These are phyloP conservation scores for Aphelinus atriplicis DNA, from an alignment of 1,140 invertebrate genomes.

Conservation along the genomic window DNA sequence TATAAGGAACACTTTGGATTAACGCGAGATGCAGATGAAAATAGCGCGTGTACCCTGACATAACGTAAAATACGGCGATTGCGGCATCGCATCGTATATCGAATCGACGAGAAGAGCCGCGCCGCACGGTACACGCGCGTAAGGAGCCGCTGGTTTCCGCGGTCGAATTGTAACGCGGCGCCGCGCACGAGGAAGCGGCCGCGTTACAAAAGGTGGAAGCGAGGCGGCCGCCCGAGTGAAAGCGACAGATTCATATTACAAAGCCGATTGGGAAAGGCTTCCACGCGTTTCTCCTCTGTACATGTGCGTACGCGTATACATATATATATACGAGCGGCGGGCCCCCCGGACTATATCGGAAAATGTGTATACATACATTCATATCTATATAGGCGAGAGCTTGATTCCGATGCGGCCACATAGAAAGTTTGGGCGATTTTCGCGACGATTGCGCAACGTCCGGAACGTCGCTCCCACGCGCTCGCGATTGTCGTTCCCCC, in stretches of 20 bases:
- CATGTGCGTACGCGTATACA: not conserved
- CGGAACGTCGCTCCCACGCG: too few species aligned
- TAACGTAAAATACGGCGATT: too few species aligned
- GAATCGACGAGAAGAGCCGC: too few species aligned
- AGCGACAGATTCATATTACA: constrained; percentile 31
- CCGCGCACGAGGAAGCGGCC: constrained; percentile 20
- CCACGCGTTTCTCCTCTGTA: not conserved
- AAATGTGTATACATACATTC: not conserved
- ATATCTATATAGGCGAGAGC: not conserved
- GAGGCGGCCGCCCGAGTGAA: constrained; percentile 17
- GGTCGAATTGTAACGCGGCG: not conserved
- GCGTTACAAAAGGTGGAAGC: constrained; percentile 36
- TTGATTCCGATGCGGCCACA: not conserved
- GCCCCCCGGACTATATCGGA: not conserved
- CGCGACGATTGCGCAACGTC: too few species aligned
- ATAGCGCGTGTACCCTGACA: too few species aligned
- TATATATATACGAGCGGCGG: not conserved
- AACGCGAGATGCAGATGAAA: too few species aligned
- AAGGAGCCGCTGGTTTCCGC: too few species aligned
- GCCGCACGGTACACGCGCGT: too few species aligned
- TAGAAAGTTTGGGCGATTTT: constrained; percentile 13
- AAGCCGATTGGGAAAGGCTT: constrained; percentile 29
- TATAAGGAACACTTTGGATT: constrained; percentile 19
- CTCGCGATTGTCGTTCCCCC: too few species aligned
- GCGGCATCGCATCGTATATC: too few species aligned